These are phyloP conservation scores for Caradrina clavipalpis DNA, from an alignment of 2,888 invertebrate species.

Conservation along the genomic window DNA sequence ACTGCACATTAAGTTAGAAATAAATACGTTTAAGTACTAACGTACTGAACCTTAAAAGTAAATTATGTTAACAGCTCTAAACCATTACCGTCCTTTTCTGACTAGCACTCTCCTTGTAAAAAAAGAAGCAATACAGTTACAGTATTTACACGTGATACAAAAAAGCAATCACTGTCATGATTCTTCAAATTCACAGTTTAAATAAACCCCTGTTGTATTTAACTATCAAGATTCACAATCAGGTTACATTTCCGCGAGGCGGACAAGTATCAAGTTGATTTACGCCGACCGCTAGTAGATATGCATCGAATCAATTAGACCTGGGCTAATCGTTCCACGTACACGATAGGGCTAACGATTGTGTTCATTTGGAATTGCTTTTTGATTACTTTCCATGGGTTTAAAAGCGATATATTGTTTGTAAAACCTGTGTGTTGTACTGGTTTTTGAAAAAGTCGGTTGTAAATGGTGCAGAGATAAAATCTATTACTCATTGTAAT, in stretches of 20 bases:
- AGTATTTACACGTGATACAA: background rate
- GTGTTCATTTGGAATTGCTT: constrained; percentile 32
- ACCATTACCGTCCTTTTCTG: too few species aligned
- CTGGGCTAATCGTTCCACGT: constrained; percentile 65
- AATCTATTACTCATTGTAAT: background rate
- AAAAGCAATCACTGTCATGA: background rate
- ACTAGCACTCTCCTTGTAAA: background rate
- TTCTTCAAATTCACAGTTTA: constrained; percentile 15
- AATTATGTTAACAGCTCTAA: too few species aligned
- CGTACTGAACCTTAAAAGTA: too few species aligned
- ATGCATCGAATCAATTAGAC: constrained; percentile 75
- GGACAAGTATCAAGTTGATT: constrained; percentile 63
- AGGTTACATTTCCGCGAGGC: constrained; percentile 45
- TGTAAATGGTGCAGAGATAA: background rate
- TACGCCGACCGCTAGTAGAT: constrained; percentile 65
- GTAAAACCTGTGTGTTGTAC: background rate
- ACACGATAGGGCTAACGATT: constrained; percentile 53
- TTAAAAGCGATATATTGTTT: background rate
- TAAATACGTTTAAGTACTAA: too few species aligned
- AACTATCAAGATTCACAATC: constrained; percentile 48
- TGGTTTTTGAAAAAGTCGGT: background rate
- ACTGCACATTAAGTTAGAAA: too few species aligned
- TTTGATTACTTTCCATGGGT: constrained; percentile 19
- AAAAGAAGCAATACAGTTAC: background rate
- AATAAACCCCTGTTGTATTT: constrained; percentile 25